Evolutionary conservation across 1,140 invertebrate species (phyloP).

Genomic region (Leptopilina clavipes): DNA sequence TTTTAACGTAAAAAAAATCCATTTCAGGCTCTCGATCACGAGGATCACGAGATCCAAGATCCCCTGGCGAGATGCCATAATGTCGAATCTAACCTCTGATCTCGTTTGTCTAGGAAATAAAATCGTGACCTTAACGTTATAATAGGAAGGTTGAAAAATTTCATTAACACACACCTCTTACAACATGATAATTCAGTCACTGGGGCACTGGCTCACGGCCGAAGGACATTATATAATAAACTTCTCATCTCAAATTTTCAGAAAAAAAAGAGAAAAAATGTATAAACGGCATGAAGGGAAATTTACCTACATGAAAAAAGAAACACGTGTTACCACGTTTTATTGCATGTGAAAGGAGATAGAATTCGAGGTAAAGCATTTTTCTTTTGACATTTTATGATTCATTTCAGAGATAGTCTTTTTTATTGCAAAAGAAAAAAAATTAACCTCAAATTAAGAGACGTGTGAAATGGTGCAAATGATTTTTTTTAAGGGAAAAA

Average conservation of each 20-base stretch:
- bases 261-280: background rate
- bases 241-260: background rate
- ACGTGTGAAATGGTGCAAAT: background rate
- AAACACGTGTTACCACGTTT: slow-evolving; percentile 14
- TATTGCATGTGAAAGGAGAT: background rate
- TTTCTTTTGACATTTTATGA: background rate
- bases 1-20: background rate
- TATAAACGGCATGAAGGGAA: background rate
- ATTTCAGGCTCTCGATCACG: background rate
- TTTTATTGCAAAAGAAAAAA: too few relatives aligned
- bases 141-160: slow-evolving; percentile 17
- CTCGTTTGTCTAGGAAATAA: slow-evolving; percentile 12
- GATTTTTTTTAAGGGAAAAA: background rate
- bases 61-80: background rate
- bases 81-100: background rate
- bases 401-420: background rate
- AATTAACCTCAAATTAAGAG: background rate
- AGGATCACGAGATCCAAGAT: background rate
- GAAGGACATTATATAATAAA: slow-evolving; percentile 26
- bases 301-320: background rate
- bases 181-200: slow-evolving; percentile 41
- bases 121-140: background rate
- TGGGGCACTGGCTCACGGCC: slow-evolving; percentile 57
- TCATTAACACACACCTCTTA: slow-evolving; percentile 19
- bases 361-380: background rate